Base-by-base conservation (phyloP, 2,797 vertebrate genomes). In the Neomorphus geoffroyi region DNA sequence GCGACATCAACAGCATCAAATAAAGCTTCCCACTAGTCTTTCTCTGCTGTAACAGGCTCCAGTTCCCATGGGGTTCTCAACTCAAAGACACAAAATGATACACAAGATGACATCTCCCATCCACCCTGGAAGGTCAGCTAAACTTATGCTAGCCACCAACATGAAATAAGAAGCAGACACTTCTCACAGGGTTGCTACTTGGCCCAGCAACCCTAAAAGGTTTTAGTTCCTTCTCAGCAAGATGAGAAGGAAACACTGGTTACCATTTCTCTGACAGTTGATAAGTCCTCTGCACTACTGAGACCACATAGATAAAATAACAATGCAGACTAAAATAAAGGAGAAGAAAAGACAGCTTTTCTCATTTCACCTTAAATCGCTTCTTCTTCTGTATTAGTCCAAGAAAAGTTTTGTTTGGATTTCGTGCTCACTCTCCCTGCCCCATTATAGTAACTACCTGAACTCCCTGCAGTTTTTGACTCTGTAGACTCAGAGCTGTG, bases 1-100 rank as follows among this genome's bases (percentile, higher is more conserved):
- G 48, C 67, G 77, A 81, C 72, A 96, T 65, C 66, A 71, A 72
- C 16, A 70, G 33, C 54, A 91, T 62, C 85, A 90, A 80, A 81
- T 8, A 18, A 79, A 88, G 61, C 46, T 83, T 93, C 82, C 65
- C 79, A 64, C 18, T 60, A 10, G 21, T 43, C 70, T 30, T 74
- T 10, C 69, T 78, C n/a, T 0, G 0, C 27, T 56, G 32, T 45
- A 79, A 79, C 4, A 73, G 75, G 33, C 8, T 57, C 43, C 70
- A 81, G 39, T 30, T 81, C 82, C 80, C 73, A 75, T 1, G 0
- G 32, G 28, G 10, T 27, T 81, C 73, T 80, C 82, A 86, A 72
- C 26, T 28, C 60, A 70, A 61, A 79, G n/a, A 46, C 23, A 18
- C 13, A 62, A 78, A 80, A 45, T 3, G 14, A 84, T 27, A 81